Conservation (phyloP, 2,797 vertebrate species). For the Acomys russatus region DNA sequence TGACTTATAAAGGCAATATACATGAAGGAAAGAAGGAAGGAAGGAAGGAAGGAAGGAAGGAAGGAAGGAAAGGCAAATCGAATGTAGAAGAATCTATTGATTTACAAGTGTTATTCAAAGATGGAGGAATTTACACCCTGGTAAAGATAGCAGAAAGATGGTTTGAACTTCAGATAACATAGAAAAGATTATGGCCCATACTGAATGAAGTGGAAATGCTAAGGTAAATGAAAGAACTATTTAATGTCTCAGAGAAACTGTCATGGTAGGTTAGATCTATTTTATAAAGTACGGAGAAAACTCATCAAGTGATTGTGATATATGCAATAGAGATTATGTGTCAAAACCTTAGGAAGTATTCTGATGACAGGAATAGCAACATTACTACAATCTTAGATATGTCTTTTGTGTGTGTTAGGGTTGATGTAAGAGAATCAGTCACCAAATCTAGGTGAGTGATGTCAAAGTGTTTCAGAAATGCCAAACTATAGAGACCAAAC, state of each 20-base stretch:
- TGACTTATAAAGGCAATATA: background rate
- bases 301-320: background rate
- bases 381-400: background rate
- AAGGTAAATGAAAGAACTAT: background rate
- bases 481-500: background rate
- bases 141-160: background rate
- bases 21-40: too few relatives aligned
- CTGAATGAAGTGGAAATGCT: background rate
- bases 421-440: background rate
- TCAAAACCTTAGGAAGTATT: background rate
- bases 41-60: too few relatives aligned
- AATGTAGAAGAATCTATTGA: slow-evolving; percentile 11
- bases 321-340: background rate
- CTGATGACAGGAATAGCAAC: background rate
- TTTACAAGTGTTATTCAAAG: background rate
- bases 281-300: background rate
- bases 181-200: background rate
- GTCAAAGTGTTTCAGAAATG: background rate
- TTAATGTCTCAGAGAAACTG: background rate
- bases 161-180: background rate
- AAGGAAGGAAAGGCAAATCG: background rate
- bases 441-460: background rate
- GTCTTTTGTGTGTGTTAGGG: too few relatives aligned
- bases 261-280: background rate
- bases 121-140: background rate